Evolutionary conservation across 1,140 invertebrate species (phyloP).

Genomic region (Coenobita brevimanus): DNA sequence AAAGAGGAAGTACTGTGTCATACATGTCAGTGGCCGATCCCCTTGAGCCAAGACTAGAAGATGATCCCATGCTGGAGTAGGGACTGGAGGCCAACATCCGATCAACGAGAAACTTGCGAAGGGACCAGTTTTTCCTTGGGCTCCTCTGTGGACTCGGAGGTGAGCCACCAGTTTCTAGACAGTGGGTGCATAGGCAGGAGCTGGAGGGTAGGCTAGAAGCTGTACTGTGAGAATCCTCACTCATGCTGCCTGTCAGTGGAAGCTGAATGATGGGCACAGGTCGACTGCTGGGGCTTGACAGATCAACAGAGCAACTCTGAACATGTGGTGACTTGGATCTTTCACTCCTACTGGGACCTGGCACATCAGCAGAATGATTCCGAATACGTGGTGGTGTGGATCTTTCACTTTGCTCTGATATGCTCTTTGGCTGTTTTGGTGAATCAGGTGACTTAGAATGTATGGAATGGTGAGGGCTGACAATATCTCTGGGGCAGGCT

Average conservation of each 20-base stretch:
- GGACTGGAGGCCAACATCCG: conserved; percentile 58
- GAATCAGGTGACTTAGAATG: too few relatives aligned
- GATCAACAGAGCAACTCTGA: background rate
- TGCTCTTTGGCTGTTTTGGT: too few relatives aligned
- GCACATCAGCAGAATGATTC: too few relatives aligned
- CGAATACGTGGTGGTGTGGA: too few relatives aligned
- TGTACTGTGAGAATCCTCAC: conserved; percentile 48
- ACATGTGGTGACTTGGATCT: background rate
- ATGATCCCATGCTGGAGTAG: conserved; percentile 42
- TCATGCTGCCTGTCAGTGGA: background rate
- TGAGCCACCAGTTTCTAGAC: conserved; percentile 18
- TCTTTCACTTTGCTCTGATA: too few relatives aligned
- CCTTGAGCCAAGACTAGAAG: conserved; percentile 28
- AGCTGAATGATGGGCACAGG: conserved; percentile 43
- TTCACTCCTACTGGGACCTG: background rate
- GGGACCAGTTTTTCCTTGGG: conserved; percentile 50
- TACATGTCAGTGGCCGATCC: conserved; percentile 50
- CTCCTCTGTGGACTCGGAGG: conserved; percentile 54
- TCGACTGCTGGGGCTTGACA: background rate
- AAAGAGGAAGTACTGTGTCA: too few relatives aligned
- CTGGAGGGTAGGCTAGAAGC: conserved; percentile 35
- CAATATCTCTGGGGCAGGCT: too few relatives aligned
- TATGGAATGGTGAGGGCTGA: too few relatives aligned
- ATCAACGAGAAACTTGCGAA: conserved; percentile 55
- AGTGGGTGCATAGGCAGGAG: conserved; percentile 38